Conservation (phyloP, 1,140 invertebrate genomes). For the Rhizoglyphus robini region DNA sequence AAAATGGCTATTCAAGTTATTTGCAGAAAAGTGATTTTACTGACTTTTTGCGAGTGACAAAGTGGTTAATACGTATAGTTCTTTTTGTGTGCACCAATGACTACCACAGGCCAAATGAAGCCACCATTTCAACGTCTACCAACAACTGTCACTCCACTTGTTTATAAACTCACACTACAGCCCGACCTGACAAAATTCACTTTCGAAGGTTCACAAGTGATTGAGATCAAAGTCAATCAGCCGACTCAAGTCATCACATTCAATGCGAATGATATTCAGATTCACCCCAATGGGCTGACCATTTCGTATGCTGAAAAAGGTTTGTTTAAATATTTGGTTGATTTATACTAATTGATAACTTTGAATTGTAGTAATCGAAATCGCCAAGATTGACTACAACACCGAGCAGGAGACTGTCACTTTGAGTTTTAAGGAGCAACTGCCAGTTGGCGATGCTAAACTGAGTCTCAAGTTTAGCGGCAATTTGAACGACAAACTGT, state of each 20-base stretch:
- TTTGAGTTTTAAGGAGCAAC: constrained; percentile 48
- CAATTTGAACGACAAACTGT: constrained; percentile 82
- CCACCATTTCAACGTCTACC: constrained; percentile 44
- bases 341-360: too few species aligned
- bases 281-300: constrained; percentile 12
- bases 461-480: constrained; percentile 51
- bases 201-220: constrained; percentile 55
- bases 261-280: constrained; percentile 38
- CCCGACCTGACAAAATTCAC: constrained; percentile 53
- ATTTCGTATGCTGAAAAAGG: neutral
- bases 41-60: too few species aligned
- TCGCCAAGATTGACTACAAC: constrained; percentile 49
- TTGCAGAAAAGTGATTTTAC: too few species aligned
- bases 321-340: too few species aligned
- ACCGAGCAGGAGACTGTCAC: constrained; percentile 45
- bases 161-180: constrained; percentile 57
- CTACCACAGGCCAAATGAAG: too few species aligned
- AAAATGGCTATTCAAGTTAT: too few species aligned
- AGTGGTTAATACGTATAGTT: too few species aligned
- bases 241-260: constrained; percentile 47
- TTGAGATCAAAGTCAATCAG: constrained; percentile 39
- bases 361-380: constrained; percentile 41
- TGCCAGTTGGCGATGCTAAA: constrained; percentile 31
- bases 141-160: constrained; percentile 46
- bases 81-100: too few species aligned